phyloP scores from a whole-genome alignment of 2,113 vertebrate species.

The Aplodontia rufa region DNA sequence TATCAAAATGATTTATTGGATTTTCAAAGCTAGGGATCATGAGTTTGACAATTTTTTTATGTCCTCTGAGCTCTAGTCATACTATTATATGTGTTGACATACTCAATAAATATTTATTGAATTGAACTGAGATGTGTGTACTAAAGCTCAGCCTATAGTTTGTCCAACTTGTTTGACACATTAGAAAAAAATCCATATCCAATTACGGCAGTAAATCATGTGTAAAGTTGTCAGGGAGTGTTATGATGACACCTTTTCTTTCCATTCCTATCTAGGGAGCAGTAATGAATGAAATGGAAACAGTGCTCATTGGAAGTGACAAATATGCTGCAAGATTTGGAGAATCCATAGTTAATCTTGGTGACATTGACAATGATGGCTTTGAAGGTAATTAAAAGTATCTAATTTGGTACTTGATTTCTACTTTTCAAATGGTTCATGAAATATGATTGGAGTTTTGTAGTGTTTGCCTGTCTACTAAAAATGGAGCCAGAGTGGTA shows the following conservation, averaged over 20 bases:
- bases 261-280: slow-evolving; percentile 81
- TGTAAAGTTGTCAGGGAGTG: slow-evolving; percentile 48
- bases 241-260: slow-evolving; percentile 47
- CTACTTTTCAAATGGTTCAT: neutral
- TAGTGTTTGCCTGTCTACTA: neutral
- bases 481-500: neutral
- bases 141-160: slow-evolving; percentile 57
- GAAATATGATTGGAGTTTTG: neutral
- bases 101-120: slow-evolving; percentile 76
- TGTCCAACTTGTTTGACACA: slow-evolving; percentile 59
- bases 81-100: slow-evolving; percentile 57
- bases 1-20: slow-evolving; percentile 69
- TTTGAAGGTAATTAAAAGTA: slow-evolving; percentile 89
- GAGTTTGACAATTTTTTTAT: slow-evolving; percentile 47
- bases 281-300: slow-evolving; percentile 87
- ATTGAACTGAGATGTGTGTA: slow-evolving; percentile 62
- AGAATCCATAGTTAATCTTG: slow-evolving; percentile 92
- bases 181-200: slow-evolving; percentile 71
- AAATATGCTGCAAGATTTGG: slow-evolving; percentile 94
- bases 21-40: slow-evolving; percentile 64
- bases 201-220: slow-evolving; percentile 66
- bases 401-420: slow-evolving; percentile 1
- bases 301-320: slow-evolving; percentile 88
- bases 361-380: slow-evolving; percentile 96
- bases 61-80: slow-evolving; percentile 61